Conservation (phyloP, 2,888 invertebrate genomes). For the Eucera pruinosa region DNA sequence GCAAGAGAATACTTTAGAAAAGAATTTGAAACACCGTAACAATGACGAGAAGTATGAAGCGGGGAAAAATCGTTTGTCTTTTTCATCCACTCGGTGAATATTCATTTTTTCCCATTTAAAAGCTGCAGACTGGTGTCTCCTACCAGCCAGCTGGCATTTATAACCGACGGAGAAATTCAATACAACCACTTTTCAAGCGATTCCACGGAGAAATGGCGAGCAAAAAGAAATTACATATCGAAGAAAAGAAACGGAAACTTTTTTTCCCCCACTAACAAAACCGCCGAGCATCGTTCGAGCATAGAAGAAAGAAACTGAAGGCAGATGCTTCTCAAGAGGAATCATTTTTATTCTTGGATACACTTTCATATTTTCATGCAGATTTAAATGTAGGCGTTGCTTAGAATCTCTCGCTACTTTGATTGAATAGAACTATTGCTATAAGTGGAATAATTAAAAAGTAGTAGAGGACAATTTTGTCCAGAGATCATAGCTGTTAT, state of each 20-base stretch:
- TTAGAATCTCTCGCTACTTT: no score
- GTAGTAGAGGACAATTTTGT: no score
- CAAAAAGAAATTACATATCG: neutral
- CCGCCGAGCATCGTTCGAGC: neutral
- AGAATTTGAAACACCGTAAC: no score
- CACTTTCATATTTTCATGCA: neutral
- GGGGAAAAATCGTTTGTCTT: neutral
- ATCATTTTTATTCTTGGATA: neutral
- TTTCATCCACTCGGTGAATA: neutral
- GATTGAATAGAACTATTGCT: no score
- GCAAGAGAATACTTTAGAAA: no score
- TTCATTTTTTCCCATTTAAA: neutral
- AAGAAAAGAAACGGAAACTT: neutral
- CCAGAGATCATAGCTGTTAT: no score
- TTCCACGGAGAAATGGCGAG: neutral
- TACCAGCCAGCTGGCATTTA: neutral
- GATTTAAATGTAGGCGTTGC: no score
- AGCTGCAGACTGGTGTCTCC: neutral
- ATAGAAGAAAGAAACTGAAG: neutral
- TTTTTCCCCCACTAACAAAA: no score
- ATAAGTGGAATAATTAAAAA: no score
- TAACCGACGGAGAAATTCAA: constrained; percentile 1
- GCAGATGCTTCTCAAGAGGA: no score
- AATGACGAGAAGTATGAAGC: no score
- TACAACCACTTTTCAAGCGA: neutral